Conservation (phyloP, 1,140 invertebrate species). For the Helicoverpa zea region DNA sequence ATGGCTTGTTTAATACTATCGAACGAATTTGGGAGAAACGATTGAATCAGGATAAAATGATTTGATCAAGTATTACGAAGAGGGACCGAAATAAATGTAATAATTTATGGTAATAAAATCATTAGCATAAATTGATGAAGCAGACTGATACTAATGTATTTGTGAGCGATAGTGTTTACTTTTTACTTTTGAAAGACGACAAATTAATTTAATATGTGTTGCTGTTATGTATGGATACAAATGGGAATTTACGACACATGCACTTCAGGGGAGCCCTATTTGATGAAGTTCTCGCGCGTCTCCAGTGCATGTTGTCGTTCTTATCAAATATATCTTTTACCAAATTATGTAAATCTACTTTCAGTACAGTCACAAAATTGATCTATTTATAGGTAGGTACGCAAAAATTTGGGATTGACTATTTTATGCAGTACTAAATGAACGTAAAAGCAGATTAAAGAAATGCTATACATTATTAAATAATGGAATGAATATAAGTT, state of each 20-base stretch:
- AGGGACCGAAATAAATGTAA: slow-evolving; percentile 71
- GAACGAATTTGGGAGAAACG: neutral
- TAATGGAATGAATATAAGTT: neutral
- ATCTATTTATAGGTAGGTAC: neutral
- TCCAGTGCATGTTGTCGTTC: no score
- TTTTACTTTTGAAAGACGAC: slow-evolving; percentile 35
- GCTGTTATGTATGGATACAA: neutral
- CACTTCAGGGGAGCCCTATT: no score
- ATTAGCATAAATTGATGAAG: slow-evolving; percentile 64
- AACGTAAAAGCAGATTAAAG: neutral
- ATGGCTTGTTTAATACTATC: neutral
- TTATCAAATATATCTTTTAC: no score
- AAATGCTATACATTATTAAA: neutral
- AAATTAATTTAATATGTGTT: neutral
- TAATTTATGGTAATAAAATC: slow-evolving; percentile 61
- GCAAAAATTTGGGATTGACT: neutral
- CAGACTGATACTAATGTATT: slow-evolving; percentile 70
- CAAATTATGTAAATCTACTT: no score
- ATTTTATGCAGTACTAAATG: no score
- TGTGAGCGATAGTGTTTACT: slow-evolving; percentile 51
- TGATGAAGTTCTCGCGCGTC: no score
- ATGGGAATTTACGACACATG: slow-evolving; percentile 6
- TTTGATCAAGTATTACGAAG: slow-evolving; percentile 62
- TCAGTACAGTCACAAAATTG: no score
- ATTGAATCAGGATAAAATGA: slow-evolving; percentile 30